Conservation (phyloP, 2,113 vertebrate species). For the Oryctolagus cuniculus region DNA sequence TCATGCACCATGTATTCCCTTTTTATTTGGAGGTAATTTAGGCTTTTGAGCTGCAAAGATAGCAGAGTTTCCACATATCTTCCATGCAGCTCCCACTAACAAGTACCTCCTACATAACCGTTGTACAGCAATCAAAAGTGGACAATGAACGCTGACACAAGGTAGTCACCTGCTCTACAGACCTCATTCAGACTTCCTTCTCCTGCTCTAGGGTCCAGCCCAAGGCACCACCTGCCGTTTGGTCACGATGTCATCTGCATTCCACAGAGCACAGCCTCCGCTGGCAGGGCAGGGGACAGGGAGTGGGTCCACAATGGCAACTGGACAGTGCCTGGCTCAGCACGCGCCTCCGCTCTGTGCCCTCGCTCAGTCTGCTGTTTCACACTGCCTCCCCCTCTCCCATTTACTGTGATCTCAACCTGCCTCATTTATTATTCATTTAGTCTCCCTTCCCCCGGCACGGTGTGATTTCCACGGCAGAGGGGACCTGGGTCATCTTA, state of each 20-base stretch:
- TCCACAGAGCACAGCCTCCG: not conserved
- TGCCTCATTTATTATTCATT: not conserved
- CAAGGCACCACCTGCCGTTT: not conserved
- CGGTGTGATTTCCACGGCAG: not conserved
- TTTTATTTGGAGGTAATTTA: conserved; percentile 23
- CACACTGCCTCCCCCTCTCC: not conserved
- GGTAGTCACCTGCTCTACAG: not conserved
- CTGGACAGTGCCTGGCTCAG: not conserved
- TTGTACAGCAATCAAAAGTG: not conserved
- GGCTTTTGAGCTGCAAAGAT: not conserved
- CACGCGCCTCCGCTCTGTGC: too few species aligned
- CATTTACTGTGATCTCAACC: not conserved
- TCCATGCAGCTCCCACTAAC: not conserved
- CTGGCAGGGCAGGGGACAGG: not conserved
- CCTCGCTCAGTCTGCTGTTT: not conserved
- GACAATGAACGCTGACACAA: not conserved
- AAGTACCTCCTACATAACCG: not conserved
- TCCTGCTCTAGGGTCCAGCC: not conserved
- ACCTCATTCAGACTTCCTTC: not conserved
- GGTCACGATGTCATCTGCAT: not conserved
- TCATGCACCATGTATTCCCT: not conserved
- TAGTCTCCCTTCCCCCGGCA: not conserved
- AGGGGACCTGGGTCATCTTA: not conserved
- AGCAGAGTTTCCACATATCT: not conserved
- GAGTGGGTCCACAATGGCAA: not conserved